phyloP scores from a whole-genome alignment of 2,888 invertebrate genomes.

The Epinotia nisella region DNA sequence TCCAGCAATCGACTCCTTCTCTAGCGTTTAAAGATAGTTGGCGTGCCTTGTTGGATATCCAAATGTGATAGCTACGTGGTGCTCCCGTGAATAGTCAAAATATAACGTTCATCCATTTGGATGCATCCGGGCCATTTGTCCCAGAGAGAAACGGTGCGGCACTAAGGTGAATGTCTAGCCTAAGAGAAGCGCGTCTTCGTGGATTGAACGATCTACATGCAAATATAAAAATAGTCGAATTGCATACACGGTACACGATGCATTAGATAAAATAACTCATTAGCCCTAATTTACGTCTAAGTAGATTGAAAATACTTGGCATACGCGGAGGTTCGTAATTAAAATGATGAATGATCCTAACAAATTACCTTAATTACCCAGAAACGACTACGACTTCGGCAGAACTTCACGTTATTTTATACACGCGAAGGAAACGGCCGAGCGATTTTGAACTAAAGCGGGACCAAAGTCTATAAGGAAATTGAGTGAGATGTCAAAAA shows the following conservation, averaged over 20 bases:
- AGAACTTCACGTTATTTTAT: conserved; percentile 31
- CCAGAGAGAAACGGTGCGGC: too few species aligned
- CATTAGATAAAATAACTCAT: conserved; percentile 12
- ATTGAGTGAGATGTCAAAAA: conserved; percentile 26
- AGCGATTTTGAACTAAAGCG: neutral
- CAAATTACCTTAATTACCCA: conserved; percentile 41
- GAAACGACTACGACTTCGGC: conserved; percentile 34
- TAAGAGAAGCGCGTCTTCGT: too few species aligned
- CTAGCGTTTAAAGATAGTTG: too few species aligned
- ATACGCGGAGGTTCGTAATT: conserved; percentile 33
- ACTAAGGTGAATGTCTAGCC: too few species aligned
- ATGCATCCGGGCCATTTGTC: too few species aligned
- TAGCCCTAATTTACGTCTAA: conserved; percentile 29
- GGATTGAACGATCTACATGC: too few species aligned
- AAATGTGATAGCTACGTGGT: too few species aligned
- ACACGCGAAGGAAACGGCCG: conserved; percentile 4
- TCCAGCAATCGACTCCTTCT: neutral
- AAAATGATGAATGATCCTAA: conserved; percentile 38
- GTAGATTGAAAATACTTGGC: conserved; percentile 25
- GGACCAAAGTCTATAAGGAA: neutral
- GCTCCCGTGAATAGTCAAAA: too few species aligned
- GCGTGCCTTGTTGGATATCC: too few species aligned
- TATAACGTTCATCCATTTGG: too few species aligned
- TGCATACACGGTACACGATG: too few species aligned
- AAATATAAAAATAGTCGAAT: too few species aligned